Percentiles rank a stretch among this genome's conserved stretches.
phyloP scores from a whole-genome alignment of 2,888 invertebrate species.

The Linhomoeus sp. region DNA sequence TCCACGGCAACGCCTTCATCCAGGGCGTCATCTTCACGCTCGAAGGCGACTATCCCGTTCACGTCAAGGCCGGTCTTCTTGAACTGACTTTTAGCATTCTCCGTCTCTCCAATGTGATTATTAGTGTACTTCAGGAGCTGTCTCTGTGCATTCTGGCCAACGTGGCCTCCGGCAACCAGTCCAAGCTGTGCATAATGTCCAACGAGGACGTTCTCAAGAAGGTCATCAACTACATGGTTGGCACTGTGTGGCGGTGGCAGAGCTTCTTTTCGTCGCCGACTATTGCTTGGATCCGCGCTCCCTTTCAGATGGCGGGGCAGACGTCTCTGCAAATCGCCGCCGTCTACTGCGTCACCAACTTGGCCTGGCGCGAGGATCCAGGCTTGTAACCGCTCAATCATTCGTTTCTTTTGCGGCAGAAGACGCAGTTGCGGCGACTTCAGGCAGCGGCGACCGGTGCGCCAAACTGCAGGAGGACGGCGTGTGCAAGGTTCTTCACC shows the following conservation, averaged over 20 bases:
- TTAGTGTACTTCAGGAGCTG: conserved; percentile 9
- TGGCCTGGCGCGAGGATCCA: conserved; percentile 63
- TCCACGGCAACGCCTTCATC: conserved; percentile 53
- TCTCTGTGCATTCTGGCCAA: conserved; percentile 77
- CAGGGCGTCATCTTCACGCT: conserved; percentile 66
- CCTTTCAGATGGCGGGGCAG: conserved; percentile 54
- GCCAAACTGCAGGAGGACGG: conserved; percentile 59
- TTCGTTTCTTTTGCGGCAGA: background rate
- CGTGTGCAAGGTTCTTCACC: conserved; percentile 56
- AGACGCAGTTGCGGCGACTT: background rate
- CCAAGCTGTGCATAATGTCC: conserved; percentile 74
- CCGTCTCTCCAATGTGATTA: background rate
- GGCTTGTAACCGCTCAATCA: conserved; percentile 30
- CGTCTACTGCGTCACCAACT: conserved; percentile 64
- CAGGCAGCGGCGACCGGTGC: conserved; percentile 48
- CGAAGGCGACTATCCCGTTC: conserved; percentile 59
- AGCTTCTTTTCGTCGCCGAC: too few species aligned
- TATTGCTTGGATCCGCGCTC: too few species aligned
- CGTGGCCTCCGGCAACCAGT: conserved; percentile 69
- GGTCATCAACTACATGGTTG: conserved; percentile 65
- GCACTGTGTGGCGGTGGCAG: too few species aligned
- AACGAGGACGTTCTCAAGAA: conserved; percentile 76
- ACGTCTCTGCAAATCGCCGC: conserved; percentile 70
- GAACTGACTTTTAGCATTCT: too few species aligned
- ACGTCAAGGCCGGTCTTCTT: conserved; percentile 46